phyloP scores from a whole-genome alignment of 2,888 invertebrate species.

The Merodon equestris region DNA sequence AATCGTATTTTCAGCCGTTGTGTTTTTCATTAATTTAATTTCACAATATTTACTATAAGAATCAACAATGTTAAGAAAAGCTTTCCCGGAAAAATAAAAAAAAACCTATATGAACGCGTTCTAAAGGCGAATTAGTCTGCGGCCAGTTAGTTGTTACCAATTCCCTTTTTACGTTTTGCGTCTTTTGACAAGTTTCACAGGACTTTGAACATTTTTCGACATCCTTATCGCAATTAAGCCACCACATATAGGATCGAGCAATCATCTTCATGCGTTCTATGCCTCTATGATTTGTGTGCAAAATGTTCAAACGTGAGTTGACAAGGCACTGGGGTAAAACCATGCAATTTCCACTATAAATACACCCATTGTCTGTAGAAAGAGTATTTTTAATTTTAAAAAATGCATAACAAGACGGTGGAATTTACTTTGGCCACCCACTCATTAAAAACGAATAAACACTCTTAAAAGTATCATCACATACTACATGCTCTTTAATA shows the following conservation, averaged over 20 bases:
- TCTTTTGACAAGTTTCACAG: slow-evolving; percentile 54
- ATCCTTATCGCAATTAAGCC: slow-evolving; percentile 70
- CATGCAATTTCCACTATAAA: no score
- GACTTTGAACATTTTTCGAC: slow-evolving; percentile 69
- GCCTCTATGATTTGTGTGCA: slow-evolving; percentile 71
- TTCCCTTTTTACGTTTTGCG: slow-evolving; percentile 19
- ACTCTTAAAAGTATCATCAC: no score
- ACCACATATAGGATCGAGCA: slow-evolving; percentile 71
- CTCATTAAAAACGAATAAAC: no score
- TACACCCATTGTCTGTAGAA: no score
- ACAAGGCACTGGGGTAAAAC: no score
- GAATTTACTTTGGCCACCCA: no score
- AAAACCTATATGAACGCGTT: slow-evolving; percentile 30
- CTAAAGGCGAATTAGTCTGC: slow-evolving; percentile 10
- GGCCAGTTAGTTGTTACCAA: slow-evolving; percentile 31
- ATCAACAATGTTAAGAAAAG: neutral
- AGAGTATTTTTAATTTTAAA: no score
- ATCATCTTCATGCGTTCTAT: slow-evolving; percentile 71
- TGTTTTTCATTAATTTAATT: slow-evolving; percentile 16
- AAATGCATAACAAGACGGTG: no score
- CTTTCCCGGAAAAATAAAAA: slow-evolving; percentile 22
- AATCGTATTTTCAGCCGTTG: slow-evolving; percentile 18
- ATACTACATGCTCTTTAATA: no score
- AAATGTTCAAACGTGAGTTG: no score
- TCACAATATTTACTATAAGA: slow-evolving; percentile 6